Base-by-base conservation (phyloP, 64 coral and sea anemone species). In the Orbicella faveolata region DNA sequence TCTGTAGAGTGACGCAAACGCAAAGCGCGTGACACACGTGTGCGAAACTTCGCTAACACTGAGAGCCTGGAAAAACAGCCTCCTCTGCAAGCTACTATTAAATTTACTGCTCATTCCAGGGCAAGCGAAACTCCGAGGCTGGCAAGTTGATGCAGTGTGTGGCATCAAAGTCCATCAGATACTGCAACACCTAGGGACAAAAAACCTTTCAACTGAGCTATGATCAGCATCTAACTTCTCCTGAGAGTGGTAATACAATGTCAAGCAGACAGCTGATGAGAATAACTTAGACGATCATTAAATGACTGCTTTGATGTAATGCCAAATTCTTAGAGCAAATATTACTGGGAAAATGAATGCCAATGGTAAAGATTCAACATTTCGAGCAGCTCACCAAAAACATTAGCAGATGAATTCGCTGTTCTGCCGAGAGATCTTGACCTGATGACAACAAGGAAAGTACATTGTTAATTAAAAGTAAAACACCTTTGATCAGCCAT, bases 161-260 rank as follows among this genome's bases (percentile, higher is more conserved):
- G 20, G 96, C 96, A 63, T 98, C 93, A 69, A 98, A 98, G 52
- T 98, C 96, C 48, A 98, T 80, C 26, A 94, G 79, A 76, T 98
- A 94, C 75, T 94, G 96, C n/a, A 98, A 78, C 25, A 98, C 96
- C 96, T 98, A 81, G 14, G 76, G 39, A 86, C 3, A 53, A 81
- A 18, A 75, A 62, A 79, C 52, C 25, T 17, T 44, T 23, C 9
- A 77, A 63, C 9, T 89, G 9, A 26, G 63, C 15, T 26, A 80
- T 64, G 9, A 57, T 12, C 16, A 66, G 3, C 3, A 11, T 36
- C 39, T 83, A 16, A 8, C 52, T 83, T 83, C 1, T 65, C 30
- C 34, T 25, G 37, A 65, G 12, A 34, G 41, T 37, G 59, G 25
- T 16, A 66, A 37, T 20, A 86, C 52, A 86, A 48, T 41, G 4